phyloP scores from a whole-genome alignment of 2,888 invertebrate species.

The Pollenia amentaria region DNA sequence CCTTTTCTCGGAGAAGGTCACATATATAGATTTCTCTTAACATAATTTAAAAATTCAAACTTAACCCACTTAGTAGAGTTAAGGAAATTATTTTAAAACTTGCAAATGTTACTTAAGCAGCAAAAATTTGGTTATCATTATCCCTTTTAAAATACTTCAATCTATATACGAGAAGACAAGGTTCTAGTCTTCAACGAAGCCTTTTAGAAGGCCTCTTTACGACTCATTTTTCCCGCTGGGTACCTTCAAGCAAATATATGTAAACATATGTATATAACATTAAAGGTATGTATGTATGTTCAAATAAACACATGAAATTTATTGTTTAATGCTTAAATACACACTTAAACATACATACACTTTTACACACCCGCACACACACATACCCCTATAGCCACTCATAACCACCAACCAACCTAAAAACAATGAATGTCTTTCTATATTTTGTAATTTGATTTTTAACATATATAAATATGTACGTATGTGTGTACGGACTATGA shows the following conservation, averaged over 20 bases:
- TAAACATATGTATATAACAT: slow-evolving; percentile 1
- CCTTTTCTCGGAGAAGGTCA: too few species aligned
- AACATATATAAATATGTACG: neutral
- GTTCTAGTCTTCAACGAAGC: too few species aligned
- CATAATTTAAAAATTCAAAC: too few species aligned
- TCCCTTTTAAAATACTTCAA: too few species aligned
- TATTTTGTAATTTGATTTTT: slow-evolving; percentile 31
- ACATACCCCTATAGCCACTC: neutral
- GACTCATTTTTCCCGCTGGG: too few species aligned
- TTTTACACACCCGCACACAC: neutral
- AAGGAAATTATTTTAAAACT: too few species aligned
- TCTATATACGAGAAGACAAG: too few species aligned
- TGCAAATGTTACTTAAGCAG: too few species aligned
- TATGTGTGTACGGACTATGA: neutral
- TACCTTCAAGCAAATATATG: slow-evolving; percentile 7
- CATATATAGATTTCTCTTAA: too few species aligned
- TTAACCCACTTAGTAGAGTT: too few species aligned
- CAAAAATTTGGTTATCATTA: too few species aligned
- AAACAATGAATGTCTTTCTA: slow-evolving; percentile 28
- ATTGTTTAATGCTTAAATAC: slow-evolving; percentile 34
- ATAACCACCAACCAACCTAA: neutral
- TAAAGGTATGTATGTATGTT: slow-evolving; percentile 20
- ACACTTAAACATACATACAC: neutral
- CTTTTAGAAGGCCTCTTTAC: too few species aligned
- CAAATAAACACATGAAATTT: slow-evolving; percentile 22